These are phyloP conservation scores for Echeneis naucrates DNA, from an alignment of 2,797 vertebrate species.

Conservation along the genomic window DNA sequence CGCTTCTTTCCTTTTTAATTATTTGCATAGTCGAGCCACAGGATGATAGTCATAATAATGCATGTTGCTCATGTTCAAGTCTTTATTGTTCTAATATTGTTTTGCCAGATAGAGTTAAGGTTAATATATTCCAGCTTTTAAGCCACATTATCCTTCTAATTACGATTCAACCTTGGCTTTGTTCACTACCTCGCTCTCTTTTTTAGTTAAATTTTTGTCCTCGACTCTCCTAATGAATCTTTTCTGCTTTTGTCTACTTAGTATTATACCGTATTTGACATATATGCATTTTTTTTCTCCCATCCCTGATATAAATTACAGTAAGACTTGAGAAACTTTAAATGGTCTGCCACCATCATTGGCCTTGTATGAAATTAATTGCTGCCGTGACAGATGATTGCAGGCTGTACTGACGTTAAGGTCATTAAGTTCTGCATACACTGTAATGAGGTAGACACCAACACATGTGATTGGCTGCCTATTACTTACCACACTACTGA, in stretches of 20 bases:
- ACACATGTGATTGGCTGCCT: slow-evolving; percentile 83
- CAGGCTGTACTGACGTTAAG: slow-evolving; percentile 78
- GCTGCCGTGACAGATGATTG: slow-evolving; percentile 83
- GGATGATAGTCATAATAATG: slow-evolving; percentile 36
- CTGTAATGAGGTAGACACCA: slow-evolving; percentile 84
- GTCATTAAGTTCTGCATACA: slow-evolving; percentile 86
- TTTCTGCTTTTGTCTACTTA: slow-evolving; percentile 76
- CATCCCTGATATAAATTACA: slow-evolving; percentile 69
- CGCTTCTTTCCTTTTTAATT: slow-evolving; percentile 9
- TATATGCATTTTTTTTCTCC: slow-evolving; percentile 53
- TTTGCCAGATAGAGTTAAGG: slow-evolving; percentile 59
- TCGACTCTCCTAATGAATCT: slow-evolving; percentile 75
- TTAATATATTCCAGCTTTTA: slow-evolving; percentile 69
- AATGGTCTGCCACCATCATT: slow-evolving; percentile 77
- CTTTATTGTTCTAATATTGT: slow-evolving; percentile 53
- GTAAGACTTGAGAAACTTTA: slow-evolving; percentile 77
- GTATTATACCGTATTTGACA: slow-evolving; percentile 73
- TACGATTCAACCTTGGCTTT: slow-evolving; percentile 77
- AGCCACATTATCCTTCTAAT: slow-evolving; percentile 74
- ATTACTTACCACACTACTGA: slow-evolving; percentile 87
- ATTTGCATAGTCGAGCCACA: slow-evolving; percentile 22
- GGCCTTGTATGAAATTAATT: slow-evolving; percentile 83
- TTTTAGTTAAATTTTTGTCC: slow-evolving; percentile 47
- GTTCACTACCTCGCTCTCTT: slow-evolving; percentile 39
- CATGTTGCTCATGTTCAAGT: slow-evolving; percentile 42